These are phyloP conservation scores for Grantiella picta DNA, from an alignment of 2,113 vertebrate species.

Conservation along the genomic window DNA sequence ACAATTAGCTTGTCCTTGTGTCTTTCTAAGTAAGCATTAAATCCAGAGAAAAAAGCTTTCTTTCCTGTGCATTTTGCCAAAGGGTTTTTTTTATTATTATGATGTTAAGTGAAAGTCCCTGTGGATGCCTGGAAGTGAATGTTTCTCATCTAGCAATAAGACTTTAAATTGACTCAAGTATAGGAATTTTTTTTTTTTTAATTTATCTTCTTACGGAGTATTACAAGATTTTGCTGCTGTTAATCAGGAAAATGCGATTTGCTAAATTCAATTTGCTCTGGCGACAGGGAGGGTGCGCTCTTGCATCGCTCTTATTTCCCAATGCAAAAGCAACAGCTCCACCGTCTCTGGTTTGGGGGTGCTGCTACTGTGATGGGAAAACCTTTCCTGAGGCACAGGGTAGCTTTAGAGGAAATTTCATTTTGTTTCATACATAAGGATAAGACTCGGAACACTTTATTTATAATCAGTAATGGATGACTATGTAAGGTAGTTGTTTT, in stretches of 20 bases:
- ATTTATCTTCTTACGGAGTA: not conserved
- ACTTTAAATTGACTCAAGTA: not conserved
- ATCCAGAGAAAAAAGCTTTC: not conserved
- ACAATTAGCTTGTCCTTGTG: not conserved
- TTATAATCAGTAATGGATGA: not conserved
- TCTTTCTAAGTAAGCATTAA: not conserved
- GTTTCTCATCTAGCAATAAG: not conserved
- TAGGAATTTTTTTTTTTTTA: not conserved
- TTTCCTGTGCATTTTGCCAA: not conserved
- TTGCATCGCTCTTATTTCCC: not conserved
- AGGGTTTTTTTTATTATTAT: not conserved
- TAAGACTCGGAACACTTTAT: not conserved
- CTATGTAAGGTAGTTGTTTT: not conserved
- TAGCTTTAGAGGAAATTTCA: not conserved
- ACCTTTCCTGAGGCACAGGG: not conserved
- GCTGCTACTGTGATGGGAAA: not conserved
- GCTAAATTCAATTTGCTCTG: not conserved
- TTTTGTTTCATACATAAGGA: not conserved
- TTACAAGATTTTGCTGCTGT: not conserved
- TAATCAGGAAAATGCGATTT: not conserved
- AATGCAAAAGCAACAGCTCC: fast-evolving
- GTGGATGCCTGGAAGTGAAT: not conserved
- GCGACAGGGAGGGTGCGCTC: slow-evolving; percentile 27
- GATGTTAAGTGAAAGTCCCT: not conserved
- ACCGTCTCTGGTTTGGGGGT: not conserved